Base-by-base conservation (phyloP, 2,113 vertebrate species). In the Phrynocephalus versicolor region DNA sequence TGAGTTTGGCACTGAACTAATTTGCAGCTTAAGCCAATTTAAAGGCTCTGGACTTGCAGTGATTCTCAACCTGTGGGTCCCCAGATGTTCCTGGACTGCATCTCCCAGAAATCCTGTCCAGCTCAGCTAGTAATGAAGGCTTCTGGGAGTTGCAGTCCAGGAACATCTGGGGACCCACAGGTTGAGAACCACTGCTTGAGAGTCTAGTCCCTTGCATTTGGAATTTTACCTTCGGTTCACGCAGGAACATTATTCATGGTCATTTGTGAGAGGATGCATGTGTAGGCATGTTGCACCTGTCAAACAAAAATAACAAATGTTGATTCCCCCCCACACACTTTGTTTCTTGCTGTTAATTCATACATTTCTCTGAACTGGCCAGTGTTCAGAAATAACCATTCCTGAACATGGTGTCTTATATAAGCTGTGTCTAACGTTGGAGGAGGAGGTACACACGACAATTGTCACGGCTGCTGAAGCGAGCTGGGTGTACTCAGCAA, bases 191-290 rank as follows among this genome's bases (percentile, higher is more conserved):
- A n/a, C n/a, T n/a, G n/a, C n/a, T n/a, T n/a, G n/a, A n/a, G n/a
- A 69, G 86, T 0, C 57, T 39, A 41, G 4, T 85, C 0, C 58
- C 69, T 87, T 83, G n/a, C 30, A 74, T 45, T 69, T 88, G 84
- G 58, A 84, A 76, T 35, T 64, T 65, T 91, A 69, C 88, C 85
- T 87, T 82, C 1, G 6, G 74, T 82, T 76, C 83, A 87, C 79
- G 41, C 2, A 75, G 0, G 3, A 62, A 33, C 3, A 75, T 30
- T 85, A 37, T 13, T 70, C 35, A 9, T 33, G 70, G 27, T 25
- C 45, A 13, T 72, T 85, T 15, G 60, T 73, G 23, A 71, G 71
- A 73, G 55, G 75, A 60, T 78, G 25, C 27, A 10, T 67, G 58
- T 55, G 16, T 62, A 73, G 14, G 8, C 80, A 81, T 78, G 79